These are phyloP conservation scores for Eupeodes latifasciatus DNA, from an alignment of 2,888 invertebrate genomes.

Conservation along the genomic window DNA sequence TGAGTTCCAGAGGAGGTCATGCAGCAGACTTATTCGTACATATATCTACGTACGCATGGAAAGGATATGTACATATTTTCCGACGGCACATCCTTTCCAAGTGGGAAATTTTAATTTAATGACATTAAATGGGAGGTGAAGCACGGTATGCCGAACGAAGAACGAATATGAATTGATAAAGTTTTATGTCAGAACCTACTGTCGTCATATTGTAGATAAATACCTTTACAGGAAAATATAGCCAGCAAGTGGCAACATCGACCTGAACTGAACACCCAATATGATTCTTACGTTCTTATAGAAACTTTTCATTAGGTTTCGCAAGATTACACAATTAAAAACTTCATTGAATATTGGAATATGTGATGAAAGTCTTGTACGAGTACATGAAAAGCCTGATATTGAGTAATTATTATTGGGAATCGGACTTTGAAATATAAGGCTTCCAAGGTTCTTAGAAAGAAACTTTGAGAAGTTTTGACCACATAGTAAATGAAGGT, in stretches of 20 bases:
- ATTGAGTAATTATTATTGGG: conserved; percentile 70
- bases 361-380: conserved; percentile 37
- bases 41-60: conserved; percentile 34
- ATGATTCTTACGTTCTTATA: conserved; percentile 44
- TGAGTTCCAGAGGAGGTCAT: conserved; percentile 56
- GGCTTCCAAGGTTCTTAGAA: conserved; percentile 30
- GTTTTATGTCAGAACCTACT: conserved; percentile 63
- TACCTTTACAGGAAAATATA: not conserved
- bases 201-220: conserved; percentile 18
- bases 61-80: conserved; percentile 15
- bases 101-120: conserved; percentile 75
- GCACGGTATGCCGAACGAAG: conserved; percentile 63
- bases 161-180: conserved; percentile 75
- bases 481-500: conserved; percentile 25
- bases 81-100: conserved; percentile 63
- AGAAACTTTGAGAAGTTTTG: conserved; percentile 10
- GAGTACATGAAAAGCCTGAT: conserved; percentile 28
- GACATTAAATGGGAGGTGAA: conserved; percentile 60
- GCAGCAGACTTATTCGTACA: not conserved
- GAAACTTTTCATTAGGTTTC: conserved; percentile 73
- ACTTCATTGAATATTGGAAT: conserved; percentile 72
- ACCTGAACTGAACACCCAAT: conserved; percentile 23
- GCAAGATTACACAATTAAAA: conserved; percentile 73
- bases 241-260: not conserved
- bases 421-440: conserved; percentile 37